Conservation (phyloP, 2,797 vertebrate genomes). For the Onychomys arenicola region DNA sequence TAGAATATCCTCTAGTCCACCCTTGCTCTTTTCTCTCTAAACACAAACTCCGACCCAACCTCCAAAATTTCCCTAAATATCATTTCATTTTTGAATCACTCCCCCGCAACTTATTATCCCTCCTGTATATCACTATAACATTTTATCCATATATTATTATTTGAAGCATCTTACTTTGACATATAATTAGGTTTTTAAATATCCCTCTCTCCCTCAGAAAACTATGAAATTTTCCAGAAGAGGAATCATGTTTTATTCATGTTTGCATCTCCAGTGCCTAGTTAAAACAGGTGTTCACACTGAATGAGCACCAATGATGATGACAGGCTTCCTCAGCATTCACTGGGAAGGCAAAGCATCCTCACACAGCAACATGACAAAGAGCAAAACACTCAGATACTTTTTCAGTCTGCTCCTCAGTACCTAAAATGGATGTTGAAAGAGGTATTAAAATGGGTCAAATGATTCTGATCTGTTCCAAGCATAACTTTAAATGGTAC, state of each 20-base stretch:
- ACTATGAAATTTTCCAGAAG: conserved; percentile 52
- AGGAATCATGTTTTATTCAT: conserved; percentile 77
- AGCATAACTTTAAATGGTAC: conserved; percentile 22
- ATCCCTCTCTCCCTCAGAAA: conserved; percentile 3
- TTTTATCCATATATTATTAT: conserved; percentile 43
- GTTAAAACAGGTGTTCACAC: conserved; percentile 68
- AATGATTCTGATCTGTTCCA: neutral
- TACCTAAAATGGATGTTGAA: conserved; percentile 4
- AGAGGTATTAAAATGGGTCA: conserved; percentile 25
- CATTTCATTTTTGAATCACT: conserved; percentile 11
- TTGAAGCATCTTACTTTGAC: neutral
- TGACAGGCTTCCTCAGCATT: too few relatives aligned
- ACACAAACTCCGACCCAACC: neutral
- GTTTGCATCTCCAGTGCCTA: neutral
- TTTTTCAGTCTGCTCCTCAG: conserved; percentile 2
- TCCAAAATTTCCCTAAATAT: conserved; percentile 26
- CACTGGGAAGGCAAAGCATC: conserved; percentile 46
- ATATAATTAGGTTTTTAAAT: conserved; percentile 44
- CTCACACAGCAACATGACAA: conserved; percentile 19
- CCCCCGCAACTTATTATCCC: neutral
- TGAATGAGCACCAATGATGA: conserved; percentile 71
- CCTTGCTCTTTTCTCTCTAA: neutral
- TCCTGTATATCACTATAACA: neutral
- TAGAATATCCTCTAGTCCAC: neutral
- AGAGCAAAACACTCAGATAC: conserved; percentile 50